Conservation (phyloP, 2,113 vertebrate species). For the Alligator sinensis region DNA sequence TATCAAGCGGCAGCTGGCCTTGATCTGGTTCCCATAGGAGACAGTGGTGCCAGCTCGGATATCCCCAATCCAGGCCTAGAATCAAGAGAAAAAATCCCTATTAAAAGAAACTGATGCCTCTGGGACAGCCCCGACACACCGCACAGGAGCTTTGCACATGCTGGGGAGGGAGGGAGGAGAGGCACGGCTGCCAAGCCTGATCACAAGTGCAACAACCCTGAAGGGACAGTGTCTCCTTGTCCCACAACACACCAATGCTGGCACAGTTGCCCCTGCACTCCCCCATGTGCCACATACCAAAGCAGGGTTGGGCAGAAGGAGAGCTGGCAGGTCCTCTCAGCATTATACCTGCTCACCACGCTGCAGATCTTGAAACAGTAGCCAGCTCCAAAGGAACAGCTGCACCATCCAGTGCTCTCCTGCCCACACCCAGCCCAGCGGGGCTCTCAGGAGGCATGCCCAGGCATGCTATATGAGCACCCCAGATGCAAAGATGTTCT, state of each 20-base stretch:
- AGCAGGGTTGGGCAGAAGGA: too few relatives aligned
- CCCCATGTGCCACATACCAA: neutral
- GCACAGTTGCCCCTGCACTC: neutral
- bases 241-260: neutral
- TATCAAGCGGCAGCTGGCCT: slow-evolving; percentile 86
- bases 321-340: neutral
- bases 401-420: neutral
- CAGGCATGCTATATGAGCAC: neutral
- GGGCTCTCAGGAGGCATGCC: neutral
- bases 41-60: slow-evolving; percentile 79
- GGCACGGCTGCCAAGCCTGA: neutral
- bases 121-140: rapidly evolving
- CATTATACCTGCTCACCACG: neutral
- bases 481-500: neutral
- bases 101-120: neutral
- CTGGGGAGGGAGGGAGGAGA: neutral
- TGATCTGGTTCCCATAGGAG: slow-evolving; percentile 88
- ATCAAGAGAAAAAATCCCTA: neutral
- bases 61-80: slow-evolving; percentile 89
- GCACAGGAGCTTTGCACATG: rapidly evolving
- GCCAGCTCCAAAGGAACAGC: neutral
- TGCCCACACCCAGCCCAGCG: neutral
- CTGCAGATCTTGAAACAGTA: too few relatives aligned
- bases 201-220: neutral
- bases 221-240: neutral